Evolutionary conservation across 2,113 vertebrate genomes (phyloP), one percentile per base, ranked within the genome.

Genomic region (Lamprologus callipterus): DNA sequence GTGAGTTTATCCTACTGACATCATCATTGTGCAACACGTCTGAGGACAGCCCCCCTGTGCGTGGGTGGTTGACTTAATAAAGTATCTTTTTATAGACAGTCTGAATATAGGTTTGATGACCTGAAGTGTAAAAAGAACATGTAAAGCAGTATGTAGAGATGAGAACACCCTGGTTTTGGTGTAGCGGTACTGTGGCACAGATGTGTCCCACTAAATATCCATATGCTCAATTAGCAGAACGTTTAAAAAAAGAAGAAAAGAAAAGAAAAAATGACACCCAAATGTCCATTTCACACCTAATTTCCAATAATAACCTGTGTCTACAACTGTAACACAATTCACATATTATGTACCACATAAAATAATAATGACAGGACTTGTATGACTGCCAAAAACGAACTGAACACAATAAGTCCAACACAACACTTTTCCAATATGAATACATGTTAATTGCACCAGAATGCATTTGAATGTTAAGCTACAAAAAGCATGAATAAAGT

Each of bases 391-490:
- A 78, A 88, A 78, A 83, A 70, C n/a, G 6, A 87, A 84, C 92
- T 88, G 1, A 86, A 85, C 81, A 89, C 85, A 83, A 33, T 53
- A 57, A 57, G 14, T 84, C 87, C 84, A 90, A 92, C 42, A 92
- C 86, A 81, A 84, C 86, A 91, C 80, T 78, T 90, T 78, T 37
- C 82, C 75, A 87, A 68, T 78, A 84, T 58, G 14, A 85, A 89
- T 68, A 51, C 42, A 86, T 86, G 65, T 88, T 92, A 90, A 94
- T 91, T 92, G 89, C 94, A 93, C 90, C 57, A 75, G 89, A 91
- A 82, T 86, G 3, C 63, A 68, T 75, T 83, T 5, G 3, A 33
- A 9, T 85, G 85, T 80, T 26, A 84, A 63, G 75, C 82, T 89
- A 89, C 42, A 82, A 86, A 68, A 87, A 87, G 70, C 73, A 88